phyloP scores from a whole-genome alignment of 2,888 invertebrate species.

The Elmis aenea region DNA sequence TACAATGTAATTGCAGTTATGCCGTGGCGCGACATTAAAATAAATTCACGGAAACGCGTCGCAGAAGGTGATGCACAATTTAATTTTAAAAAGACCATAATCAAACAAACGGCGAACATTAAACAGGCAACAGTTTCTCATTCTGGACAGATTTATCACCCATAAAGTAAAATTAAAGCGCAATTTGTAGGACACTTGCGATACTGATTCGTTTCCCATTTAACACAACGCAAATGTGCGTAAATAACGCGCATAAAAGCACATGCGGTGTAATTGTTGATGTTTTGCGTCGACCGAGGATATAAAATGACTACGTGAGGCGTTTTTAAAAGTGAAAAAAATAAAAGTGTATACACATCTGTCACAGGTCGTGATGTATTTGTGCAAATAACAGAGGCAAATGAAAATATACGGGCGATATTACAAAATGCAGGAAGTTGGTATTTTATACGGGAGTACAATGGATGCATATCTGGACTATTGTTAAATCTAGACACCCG shows the following conservation, averaged over 20 bases:
- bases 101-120: constrained; percentile 18
- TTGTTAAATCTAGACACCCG: constrained; percentile 14
- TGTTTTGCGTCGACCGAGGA: constrained; percentile 11
- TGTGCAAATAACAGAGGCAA: constrained; percentile 23
- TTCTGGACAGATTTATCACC: constrained; percentile 20
- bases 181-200: constrained; percentile 14
- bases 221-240: constrained; percentile 5
- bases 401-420: constrained; percentile 27
- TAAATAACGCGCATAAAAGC: constrained; percentile 9
- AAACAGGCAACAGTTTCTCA: constrained; percentile 17
- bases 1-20: too few species aligned
- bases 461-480: constrained; percentile 18
- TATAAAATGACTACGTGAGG: constrained; percentile 9
- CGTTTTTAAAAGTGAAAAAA: constrained; percentile 16
- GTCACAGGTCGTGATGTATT: constrained; percentile 24
- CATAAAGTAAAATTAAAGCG: constrained; percentile 20
- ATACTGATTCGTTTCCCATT: constrained; percentile 20
- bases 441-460: constrained; percentile 20
- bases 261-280: constrained; percentile 4
- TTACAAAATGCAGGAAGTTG: constrained; percentile 25
- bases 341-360: constrained; percentile 24
- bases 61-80: too few species aligned
- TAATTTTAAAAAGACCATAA: too few species aligned
- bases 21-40: too few species aligned
- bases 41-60: too few species aligned